These are phyloP conservation scores for Myotis planiceps DNA, from an alignment of 2,797 vertebrate species.

Conservation along the genomic window DNA sequence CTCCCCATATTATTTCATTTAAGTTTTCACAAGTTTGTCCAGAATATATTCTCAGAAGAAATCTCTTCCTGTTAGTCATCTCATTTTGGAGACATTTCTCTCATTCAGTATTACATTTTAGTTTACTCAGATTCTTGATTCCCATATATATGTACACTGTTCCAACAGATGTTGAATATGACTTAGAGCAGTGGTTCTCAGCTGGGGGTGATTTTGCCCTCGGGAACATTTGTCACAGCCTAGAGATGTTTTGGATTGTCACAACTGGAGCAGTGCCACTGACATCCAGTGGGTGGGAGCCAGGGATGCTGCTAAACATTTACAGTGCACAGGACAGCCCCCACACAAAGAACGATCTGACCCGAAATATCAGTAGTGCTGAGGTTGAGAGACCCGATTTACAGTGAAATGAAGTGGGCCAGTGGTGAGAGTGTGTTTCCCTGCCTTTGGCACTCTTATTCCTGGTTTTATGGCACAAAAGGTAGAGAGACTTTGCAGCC, in stretches of 20 bases:
- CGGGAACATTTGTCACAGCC: not conserved
- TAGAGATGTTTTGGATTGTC: not conserved
- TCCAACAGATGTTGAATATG: not conserved
- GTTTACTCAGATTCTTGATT: conserved; percentile 14
- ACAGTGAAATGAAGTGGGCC: not conserved
- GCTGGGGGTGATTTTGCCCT: not conserved
- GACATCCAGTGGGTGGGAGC: not conserved
- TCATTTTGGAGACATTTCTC: conserved; percentile 21
- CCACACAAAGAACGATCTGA: not conserved
- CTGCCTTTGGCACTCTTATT: not conserved
- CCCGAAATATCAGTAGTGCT: not conserved
- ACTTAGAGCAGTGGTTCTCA: not conserved
- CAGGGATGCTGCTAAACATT: not conserved
- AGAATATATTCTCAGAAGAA: conserved; percentile 36
- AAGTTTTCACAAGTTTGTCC: conserved; percentile 37
- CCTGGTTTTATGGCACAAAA: not conserved
- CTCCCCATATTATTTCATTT: not conserved
- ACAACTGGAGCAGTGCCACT: not conserved
- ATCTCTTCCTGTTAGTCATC: conserved; percentile 24
- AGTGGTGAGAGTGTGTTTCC: not conserved
- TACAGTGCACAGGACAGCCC: not conserved
- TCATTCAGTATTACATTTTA: not conserved
- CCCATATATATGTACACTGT: not conserved
- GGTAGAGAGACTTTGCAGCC: not conserved
- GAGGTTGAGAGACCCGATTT: not conserved